These are phyloP conservation scores for Cyrtonyx montezumae DNA, from an alignment of 2,113 vertebrate genomes.

Conservation along the genomic window DNA sequence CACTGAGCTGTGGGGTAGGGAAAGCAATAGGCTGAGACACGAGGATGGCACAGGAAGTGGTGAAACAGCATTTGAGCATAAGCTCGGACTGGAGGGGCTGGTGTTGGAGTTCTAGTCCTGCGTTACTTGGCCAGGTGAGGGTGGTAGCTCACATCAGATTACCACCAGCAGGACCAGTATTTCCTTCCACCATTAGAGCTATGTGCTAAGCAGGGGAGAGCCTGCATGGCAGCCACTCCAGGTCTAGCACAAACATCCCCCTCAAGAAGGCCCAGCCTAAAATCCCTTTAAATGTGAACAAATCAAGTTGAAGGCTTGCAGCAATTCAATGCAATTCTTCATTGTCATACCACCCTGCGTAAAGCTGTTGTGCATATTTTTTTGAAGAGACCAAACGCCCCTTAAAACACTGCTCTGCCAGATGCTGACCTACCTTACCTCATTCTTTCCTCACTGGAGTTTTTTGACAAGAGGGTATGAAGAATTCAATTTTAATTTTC, in stretches of 20 bases:
- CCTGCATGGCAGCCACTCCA: too few species aligned
- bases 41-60: not conserved
- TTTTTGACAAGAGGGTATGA: not conserved
- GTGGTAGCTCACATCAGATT: not conserved
- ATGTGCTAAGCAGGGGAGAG: not conserved
- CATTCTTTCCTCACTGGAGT: not conserved
- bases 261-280: not conserved
- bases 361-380: not conserved
- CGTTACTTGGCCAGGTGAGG: not conserved
- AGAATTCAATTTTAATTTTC: not conserved
- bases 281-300: not conserved
- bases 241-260: not conserved
- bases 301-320: not conserved
- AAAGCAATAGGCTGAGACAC: not conserved
- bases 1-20: not conserved
- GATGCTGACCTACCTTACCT: not conserved
- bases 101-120: not conserved
- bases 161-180: not conserved
- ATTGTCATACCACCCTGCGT: not conserved
- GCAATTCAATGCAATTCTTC: not conserved
- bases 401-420: not conserved
- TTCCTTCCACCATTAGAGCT: not conserved
- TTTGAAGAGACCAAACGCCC: not conserved
- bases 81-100: not conserved
- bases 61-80: not conserved